phyloP scores from a whole-genome alignment of 37 sponge, comb jelly and placozoan species.

The Ephydatia muelleri region DNA sequence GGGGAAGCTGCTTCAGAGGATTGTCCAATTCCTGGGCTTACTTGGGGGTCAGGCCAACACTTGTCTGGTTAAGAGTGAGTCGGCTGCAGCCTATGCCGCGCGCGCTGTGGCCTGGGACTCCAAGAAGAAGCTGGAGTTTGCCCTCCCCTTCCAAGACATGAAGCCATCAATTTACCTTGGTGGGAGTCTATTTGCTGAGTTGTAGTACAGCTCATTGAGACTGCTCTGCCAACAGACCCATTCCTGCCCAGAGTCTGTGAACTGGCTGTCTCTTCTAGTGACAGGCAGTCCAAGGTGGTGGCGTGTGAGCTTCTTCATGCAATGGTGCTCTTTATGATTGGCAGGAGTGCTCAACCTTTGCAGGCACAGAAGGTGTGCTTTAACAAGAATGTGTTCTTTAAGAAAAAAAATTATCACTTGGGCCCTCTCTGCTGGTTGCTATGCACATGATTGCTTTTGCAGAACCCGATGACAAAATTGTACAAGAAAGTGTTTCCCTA shows the following conservation, averaged over 20 bases:
- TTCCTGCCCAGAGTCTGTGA: conserved; percentile 92
- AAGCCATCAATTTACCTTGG: conserved; percentile 87
- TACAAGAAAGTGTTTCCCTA: conserved; percentile 84
- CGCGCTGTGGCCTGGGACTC: conserved; percentile 91
- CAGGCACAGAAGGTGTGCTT: conserved; percentile 52
- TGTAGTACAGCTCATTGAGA: too few relatives aligned
- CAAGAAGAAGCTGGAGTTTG: conserved; percentile 70
- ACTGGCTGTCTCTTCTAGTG: conserved; percentile 82
- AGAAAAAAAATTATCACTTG: too few relatives aligned
- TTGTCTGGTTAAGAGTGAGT: conserved; percentile 43
- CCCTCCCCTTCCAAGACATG: conserved; percentile 92
- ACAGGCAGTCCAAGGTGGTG: conserved; percentile 93
- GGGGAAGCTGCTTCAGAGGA: conserved; percentile 53
- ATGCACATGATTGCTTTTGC: neutral
- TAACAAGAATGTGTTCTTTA: neutral
- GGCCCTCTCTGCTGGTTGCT: too few relatives aligned
- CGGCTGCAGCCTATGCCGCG: conserved; percentile 19
- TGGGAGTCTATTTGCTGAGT: too few relatives aligned
- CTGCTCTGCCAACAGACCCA: conserved; percentile 62
- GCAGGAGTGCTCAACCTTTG: conserved; percentile 86
- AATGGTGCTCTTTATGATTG: conserved; percentile 72
- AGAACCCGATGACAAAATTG: conserved; percentile 81
- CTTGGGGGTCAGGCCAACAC: conserved; percentile 82
- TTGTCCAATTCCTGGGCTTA: conserved; percentile 84
- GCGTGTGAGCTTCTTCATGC: conserved; percentile 96